Percentiles rank a stretch among this genome's conserved stretches.
Evolutionary conservation across 1,140 invertebrate species (phyloP).

Genomic region (Planococcus citri): DNA sequence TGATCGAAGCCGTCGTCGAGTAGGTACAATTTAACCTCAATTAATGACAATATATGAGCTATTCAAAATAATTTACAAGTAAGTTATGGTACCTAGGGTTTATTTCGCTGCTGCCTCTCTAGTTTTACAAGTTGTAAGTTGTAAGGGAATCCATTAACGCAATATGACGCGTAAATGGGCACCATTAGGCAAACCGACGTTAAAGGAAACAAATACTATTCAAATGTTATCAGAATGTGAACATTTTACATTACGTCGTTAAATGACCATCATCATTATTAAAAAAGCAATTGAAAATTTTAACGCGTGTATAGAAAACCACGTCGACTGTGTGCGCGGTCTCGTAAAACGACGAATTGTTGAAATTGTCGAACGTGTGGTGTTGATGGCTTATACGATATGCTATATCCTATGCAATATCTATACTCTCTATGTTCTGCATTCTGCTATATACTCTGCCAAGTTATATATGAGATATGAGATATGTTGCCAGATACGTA

Average conservation of each 20-base stretch:
- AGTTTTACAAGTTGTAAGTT: background rate
- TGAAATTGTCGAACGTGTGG: too few relatives aligned
- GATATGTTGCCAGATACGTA: too few relatives aligned
- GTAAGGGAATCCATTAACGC: background rate
- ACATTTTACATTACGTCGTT: slow-evolving; percentile 7
- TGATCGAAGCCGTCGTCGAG: too few relatives aligned
- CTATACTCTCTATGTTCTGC: too few relatives aligned
- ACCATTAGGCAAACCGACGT: background rate
- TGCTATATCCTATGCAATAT: too few relatives aligned
- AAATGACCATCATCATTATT: background rate
- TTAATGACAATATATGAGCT: background rate
- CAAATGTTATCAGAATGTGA: background rate
- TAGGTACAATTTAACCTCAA: too few relatives aligned
- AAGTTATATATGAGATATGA: too few relatives aligned
- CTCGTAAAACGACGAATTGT: too few relatives aligned
- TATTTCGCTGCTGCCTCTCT: background rate
- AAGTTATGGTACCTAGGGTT: background rate
- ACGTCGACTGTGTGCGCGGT: too few relatives aligned
- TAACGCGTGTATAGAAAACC: background rate
- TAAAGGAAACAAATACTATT: slow-evolving; percentile 2
- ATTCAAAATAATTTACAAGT: slow-evolving; percentile 3
- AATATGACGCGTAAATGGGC: slow-evolving; percentile 1
- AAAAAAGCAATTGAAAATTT: background rate
- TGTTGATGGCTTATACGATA: too few relatives aligned
- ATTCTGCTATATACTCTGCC: too few relatives aligned